These are phyloP conservation scores for Varecia variegata DNA, from an alignment of 2,797 vertebrate species.

Conservation along the genomic window DNA sequence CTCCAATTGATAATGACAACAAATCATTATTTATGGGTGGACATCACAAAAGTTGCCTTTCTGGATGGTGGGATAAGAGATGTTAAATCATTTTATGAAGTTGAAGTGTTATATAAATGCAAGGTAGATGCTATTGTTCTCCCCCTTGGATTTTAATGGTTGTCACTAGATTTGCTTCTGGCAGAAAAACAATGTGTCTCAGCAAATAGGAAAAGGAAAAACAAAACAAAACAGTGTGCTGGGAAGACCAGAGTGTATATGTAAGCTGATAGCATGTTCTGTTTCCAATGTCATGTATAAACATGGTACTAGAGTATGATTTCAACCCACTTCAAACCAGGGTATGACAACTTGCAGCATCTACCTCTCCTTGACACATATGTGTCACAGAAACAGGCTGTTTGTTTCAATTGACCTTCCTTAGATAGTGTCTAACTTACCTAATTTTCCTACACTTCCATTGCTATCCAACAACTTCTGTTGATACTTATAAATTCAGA, in stretches of 20 bases:
- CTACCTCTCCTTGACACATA: neutral
- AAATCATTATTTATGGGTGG: constrained; percentile 3
- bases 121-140: neutral
- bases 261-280: neutral
- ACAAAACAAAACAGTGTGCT: neutral
- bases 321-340: neutral
- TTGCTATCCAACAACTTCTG: neutral
- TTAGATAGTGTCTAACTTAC: neutral
- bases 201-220: neutral
- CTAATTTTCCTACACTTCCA: neutral
- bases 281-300: neutral
- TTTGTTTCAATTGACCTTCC: neutral
- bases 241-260: neutral
- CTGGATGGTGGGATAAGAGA: neutral
- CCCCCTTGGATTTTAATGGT: neutral
- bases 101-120: neutral
- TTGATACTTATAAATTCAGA: constrained; percentile 7
- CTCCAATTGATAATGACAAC: constrained; percentile 31
- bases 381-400: neutral
- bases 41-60: constrained; percentile 4
- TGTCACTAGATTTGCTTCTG: neutral
- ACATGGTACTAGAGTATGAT: neutral
- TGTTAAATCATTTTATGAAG: neutral
- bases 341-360: neutral
- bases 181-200: neutral